Percentiles rank a stretch among this genome's conserved stretches.
These are phyloP conservation scores for Elysia chlorotica DNA, from an alignment of 1,140 invertebrate genomes.

Conservation along the genomic window DNA sequence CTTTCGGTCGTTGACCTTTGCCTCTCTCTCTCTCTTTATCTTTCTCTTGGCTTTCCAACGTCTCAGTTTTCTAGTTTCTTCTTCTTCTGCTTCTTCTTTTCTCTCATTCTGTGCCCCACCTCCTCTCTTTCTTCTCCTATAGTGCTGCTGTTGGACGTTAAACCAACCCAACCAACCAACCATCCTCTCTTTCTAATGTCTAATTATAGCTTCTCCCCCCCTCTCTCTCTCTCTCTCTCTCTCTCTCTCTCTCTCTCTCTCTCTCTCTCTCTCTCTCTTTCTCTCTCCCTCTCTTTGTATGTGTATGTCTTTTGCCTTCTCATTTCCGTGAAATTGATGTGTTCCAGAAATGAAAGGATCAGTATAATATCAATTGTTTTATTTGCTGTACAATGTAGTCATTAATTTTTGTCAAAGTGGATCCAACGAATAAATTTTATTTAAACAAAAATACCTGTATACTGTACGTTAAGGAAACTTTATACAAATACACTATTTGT, in stretches of 20 bases:
- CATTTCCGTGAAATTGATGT: background rate
- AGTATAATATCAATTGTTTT: background rate
- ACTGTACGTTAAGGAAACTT: background rate
- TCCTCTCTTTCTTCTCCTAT: too few species aligned
- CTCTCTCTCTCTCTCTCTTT: background rate
- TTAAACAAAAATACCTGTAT: background rate
- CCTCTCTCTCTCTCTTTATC: background rate
- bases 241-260: background rate
- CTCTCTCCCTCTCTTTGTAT: background rate
- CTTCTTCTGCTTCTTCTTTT: too few species aligned
- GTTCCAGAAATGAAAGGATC: too few species aligned
- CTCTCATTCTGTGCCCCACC: background rate
- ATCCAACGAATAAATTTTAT: background rate
- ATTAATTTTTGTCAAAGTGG: too few species aligned
- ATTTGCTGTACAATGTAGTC: background rate
- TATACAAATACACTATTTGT: too few species aligned
- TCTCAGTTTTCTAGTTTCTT: background rate
- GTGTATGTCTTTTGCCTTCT: background rate
- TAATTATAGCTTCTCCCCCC: too few species aligned
- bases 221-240: conserved; percentile 11
- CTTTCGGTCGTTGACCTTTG: too few species aligned
- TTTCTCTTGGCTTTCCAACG: too few species aligned
- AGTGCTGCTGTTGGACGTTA: too few species aligned
- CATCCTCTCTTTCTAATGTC: too few species aligned
- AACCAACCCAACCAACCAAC: too few species aligned